phyloP scores from a whole-genome alignment of 2,888 invertebrate species.

The Eutolmus rufibarbis region DNA sequence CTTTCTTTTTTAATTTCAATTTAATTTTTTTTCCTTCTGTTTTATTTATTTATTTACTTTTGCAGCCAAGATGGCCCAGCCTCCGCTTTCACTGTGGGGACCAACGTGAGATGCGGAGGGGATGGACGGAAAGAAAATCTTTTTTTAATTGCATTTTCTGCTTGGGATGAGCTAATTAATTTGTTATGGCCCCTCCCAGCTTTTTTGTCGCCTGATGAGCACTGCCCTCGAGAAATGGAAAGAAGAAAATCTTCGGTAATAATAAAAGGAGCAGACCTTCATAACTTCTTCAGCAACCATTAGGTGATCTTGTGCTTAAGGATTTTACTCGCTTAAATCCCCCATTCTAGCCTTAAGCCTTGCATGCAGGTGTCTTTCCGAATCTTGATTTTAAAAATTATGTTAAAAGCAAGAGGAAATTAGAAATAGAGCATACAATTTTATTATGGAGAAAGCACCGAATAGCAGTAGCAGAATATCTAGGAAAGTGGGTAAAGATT shows the following conservation, averaged over 20 bases:
- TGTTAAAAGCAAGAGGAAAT: background rate
- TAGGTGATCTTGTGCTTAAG: background rate
- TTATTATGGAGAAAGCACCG: background rate
- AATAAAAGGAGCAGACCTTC: conserved; percentile 20
- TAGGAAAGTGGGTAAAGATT: too few species aligned
- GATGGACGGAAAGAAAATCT: conserved; percentile 47
- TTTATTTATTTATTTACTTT: conserved; percentile 32
- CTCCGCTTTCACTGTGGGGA: background rate
- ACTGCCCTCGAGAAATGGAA: background rate
- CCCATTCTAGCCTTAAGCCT: background rate
- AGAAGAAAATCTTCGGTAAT: background rate
- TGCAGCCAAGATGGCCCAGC: background rate
- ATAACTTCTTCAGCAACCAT: background rate
- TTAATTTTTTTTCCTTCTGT: conserved; percentile 31
- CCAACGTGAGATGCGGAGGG: conserved; percentile 44
- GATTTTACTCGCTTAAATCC: background rate
- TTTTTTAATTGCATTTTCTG: conserved; percentile 58
- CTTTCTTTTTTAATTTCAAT: conserved; percentile 40
- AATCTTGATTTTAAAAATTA: background rate
- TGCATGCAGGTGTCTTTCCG: background rate
- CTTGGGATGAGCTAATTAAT: conserved; percentile 59
- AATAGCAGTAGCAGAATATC: background rate
- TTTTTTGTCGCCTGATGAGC: conserved; percentile 18
- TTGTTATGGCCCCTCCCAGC: conserved; percentile 55
- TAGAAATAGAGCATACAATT: background rate